Conservation (phyloP, 2,888 invertebrate genomes). For the Tuberolachnus salignus region DNA sequence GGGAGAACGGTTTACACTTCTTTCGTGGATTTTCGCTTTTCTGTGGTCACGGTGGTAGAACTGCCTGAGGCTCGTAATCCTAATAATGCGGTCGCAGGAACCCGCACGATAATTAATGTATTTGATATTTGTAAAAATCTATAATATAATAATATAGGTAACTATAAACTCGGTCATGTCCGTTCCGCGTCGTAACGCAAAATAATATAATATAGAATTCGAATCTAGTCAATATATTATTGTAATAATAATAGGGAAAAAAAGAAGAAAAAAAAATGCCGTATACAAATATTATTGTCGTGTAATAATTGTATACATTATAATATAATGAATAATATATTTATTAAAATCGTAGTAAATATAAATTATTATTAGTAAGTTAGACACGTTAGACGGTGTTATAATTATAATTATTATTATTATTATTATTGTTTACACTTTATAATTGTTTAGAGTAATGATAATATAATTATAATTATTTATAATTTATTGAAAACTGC, state of each 20-base stretch:
- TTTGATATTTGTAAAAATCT: no score
- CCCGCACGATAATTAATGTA: no score
- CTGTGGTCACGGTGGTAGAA: no score
- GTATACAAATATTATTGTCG: not conserved
- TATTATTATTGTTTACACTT: not conserved
- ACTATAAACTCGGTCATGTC: no score
- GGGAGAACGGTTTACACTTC: no score
- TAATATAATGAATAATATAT: no score
- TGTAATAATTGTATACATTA: no score
- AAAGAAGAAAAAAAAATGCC: not conserved
- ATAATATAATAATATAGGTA: no score
- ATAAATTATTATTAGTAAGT: not conserved
- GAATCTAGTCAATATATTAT: constrained; percentile 41
- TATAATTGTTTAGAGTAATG: not conserved
- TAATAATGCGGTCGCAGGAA: no score
- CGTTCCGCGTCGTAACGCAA: not conserved
- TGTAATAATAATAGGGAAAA: not conserved
- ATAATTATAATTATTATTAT: not conserved
- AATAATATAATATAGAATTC: constrained; percentile 2
- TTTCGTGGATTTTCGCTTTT: no score
- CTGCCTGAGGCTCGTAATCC: no score
- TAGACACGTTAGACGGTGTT: not conserved
- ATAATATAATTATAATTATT: not conserved
- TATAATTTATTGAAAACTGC: not conserved
- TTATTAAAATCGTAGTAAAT: no score